Evolutionary conservation across 2,113 vertebrate genomes (phyloP).

Genomic region (Sclerurus mexicanus): DNA sequence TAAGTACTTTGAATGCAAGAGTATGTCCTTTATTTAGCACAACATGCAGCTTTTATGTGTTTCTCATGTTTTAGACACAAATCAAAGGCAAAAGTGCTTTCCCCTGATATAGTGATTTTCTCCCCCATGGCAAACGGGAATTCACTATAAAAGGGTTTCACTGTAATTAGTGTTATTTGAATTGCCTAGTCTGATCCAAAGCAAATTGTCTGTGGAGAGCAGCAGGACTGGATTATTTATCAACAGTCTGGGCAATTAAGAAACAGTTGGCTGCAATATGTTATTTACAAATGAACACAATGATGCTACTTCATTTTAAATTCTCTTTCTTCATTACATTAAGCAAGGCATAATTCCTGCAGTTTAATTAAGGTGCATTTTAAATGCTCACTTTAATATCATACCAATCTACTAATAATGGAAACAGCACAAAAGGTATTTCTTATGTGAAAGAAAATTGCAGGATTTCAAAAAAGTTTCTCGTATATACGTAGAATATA

Average conservation of each 20-base stretch:
- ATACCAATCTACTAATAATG: slow-evolving; percentile 38
- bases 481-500: rapidly evolving
- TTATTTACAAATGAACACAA: slow-evolving; percentile 82
- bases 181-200: slow-evolving; percentile 89
- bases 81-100: slow-evolving; percentile 50
- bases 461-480: background rate
- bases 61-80: slow-evolving; percentile 64
- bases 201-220: slow-evolving; percentile 88
- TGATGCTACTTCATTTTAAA: slow-evolving; percentile 72
- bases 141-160: slow-evolving; percentile 69
- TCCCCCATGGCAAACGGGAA: slow-evolving; percentile 55
- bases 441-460: background rate
- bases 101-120: slow-evolving; percentile 48
- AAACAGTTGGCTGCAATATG: slow-evolving; percentile 93
- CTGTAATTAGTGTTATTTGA: slow-evolving; percentile 86
- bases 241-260: slow-evolving; percentile 93
- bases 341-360: slow-evolving; percentile 64
- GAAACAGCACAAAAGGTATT: slow-evolving; percentile 9
- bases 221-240: slow-evolving; percentile 88
- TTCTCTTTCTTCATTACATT: slow-evolving; percentile 73
- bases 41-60: slow-evolving; percentile 58
- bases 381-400: slow-evolving; percentile 58
- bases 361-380: slow-evolving; percentile 70
- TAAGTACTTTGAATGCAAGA: slow-evolving; percentile 67
- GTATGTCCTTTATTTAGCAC: slow-evolving; percentile 67